Conservation (phyloP, 2,113 vertebrate genomes). For the Ageneiosus marmoratus region DNA sequence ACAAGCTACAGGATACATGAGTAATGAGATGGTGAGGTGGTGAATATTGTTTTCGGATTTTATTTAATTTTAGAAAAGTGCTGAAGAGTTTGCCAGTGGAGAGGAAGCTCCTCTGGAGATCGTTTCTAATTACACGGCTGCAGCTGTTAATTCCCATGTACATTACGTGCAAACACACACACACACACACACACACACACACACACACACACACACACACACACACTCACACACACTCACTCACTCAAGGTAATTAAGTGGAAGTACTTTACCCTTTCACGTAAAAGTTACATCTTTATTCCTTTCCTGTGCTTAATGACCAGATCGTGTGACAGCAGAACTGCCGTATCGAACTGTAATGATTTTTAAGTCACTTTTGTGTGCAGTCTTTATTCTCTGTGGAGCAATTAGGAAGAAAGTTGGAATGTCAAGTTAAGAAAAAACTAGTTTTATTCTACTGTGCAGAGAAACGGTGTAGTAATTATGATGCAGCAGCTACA, state of each 20-base stretch:
- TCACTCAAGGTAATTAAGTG: slow-evolving; percentile 42
- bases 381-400: slow-evolving; percentile 8
- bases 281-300: slow-evolving; percentile 34
- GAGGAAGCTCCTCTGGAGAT: slow-evolving; percentile 11
- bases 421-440: slow-evolving; percentile 9
- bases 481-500: background rate
- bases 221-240: slow-evolving; percentile 34
- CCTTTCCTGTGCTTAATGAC: slow-evolving; percentile 28
- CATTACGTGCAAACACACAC: background rate
- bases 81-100: background rate
- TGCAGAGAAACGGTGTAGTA: background rate
- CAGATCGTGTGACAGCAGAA: slow-evolving; percentile 20
- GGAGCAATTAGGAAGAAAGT: slow-evolving; percentile 48
- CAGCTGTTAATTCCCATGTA: slow-evolving; percentile 15
- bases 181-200: slow-evolving; percentile 10
- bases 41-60: background rate
- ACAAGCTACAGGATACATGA: background rate
- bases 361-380: slow-evolving; percentile 27
- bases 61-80: background rate
- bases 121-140: slow-evolving; percentile 17
- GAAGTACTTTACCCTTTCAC: slow-evolving; percentile 28
- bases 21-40: background rate
- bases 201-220: slow-evolving; percentile 14
- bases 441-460: background rate
- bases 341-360: slow-evolving; percentile 9